A percentile compares a stretch with the other conserved stretches of the same genome.
Evolutionary conservation across 2,888 invertebrate genomes (phyloP).

Genomic region (Leistus spinibarbis): DNA sequence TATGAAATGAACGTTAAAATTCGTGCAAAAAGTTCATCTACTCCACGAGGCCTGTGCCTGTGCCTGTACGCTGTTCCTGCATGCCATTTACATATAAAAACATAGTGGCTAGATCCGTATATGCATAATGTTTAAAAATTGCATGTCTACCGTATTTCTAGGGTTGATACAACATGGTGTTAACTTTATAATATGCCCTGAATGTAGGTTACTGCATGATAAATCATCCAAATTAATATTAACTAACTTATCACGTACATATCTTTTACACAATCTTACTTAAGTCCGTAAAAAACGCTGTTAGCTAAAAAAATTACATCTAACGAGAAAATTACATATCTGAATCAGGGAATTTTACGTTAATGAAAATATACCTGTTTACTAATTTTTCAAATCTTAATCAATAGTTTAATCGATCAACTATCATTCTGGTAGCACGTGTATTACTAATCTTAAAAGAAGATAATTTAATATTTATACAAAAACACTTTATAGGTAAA

Average conservation of each 20-base stretch:
- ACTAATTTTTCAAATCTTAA: too few species aligned
- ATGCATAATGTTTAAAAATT: slow-evolving; percentile 37
- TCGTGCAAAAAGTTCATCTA: slow-evolving; percentile 10
- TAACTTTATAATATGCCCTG: slow-evolving; percentile 35
- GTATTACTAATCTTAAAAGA: too few species aligned
- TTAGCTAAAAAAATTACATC: not conserved
- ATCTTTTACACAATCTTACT: slow-evolving; percentile 8
- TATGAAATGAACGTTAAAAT: not conserved
- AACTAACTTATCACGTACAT: slow-evolving; percentile 24
- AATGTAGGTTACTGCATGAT: slow-evolving; percentile 36
- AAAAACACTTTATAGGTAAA: too few species aligned
- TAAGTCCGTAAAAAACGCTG: not conserved
- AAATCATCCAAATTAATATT: slow-evolving; percentile 37
- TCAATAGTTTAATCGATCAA: too few species aligned
- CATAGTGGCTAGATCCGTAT: too few species aligned
- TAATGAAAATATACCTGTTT: too few species aligned
- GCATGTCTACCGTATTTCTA: slow-evolving; percentile 28
- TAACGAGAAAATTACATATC: not conserved
- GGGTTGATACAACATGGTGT: slow-evolving; percentile 35
- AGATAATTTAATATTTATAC: too few species aligned
- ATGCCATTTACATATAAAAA: slow-evolving; percentile 33
- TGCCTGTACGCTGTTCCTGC: not conserved
- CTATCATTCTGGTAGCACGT: too few species aligned
- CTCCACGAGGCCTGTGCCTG: not conserved
- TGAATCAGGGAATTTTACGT: too few species aligned